Conservation (phyloP, 2,888 invertebrate genomes). For the Oxytorus armatus region DNA sequence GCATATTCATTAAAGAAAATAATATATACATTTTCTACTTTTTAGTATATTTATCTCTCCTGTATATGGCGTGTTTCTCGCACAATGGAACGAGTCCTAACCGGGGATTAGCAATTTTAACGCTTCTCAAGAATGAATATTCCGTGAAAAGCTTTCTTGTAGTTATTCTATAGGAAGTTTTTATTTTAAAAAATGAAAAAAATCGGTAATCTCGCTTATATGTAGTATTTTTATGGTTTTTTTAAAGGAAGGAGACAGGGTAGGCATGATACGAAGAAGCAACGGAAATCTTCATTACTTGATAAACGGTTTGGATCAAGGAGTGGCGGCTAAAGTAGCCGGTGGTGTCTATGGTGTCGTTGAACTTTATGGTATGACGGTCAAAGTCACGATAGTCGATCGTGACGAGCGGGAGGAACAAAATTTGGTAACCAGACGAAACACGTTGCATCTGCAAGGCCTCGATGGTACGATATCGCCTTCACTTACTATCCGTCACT, state of each 20-base stretch:
- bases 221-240: neutral
- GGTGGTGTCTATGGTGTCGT: constrained; percentile 96
- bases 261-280: constrained; percentile 95
- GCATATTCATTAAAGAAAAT: too few relatives aligned
- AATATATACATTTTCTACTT: neutral
- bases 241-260: constrained; percentile 93
- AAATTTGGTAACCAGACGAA: constrained; percentile 90
- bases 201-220: too few relatives aligned
- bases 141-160: too few relatives aligned
- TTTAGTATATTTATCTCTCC: constrained; percentile 2
- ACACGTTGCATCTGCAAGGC: constrained; percentile 86
- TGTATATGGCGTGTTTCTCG: too few relatives aligned
- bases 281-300: constrained; percentile 96
- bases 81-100: too few relatives aligned
- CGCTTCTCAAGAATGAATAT: too few relatives aligned
- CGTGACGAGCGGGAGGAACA: constrained; percentile 92
- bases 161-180: too few relatives aligned
- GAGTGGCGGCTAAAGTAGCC: constrained; percentile 94
- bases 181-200: too few relatives aligned
- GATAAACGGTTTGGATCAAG: constrained; percentile 97
- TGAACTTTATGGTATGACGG: constrained; percentile 97
- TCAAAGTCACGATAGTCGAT: constrained; percentile 94
- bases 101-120: too few relatives aligned
- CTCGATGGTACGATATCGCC: constrained; percentile 77
- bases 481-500: neutral